Evolutionary conservation across 1,140 invertebrate genomes (phyloP).

Genomic region (Hetaerina americana): DNA sequence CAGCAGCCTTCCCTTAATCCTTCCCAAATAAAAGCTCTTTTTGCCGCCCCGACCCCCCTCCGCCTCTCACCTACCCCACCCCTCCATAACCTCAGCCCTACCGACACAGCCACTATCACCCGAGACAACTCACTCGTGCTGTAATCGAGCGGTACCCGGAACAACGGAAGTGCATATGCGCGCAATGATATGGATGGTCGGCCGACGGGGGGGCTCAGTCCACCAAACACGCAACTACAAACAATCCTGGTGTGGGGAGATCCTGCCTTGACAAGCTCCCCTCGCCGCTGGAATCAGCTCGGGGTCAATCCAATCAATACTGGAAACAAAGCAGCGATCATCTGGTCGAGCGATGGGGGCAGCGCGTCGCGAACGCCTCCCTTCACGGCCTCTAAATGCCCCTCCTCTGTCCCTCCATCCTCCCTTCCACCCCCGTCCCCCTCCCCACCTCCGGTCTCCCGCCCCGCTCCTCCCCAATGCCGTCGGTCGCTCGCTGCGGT

Average conservation of each 20-base stretch:
- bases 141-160: not conserved
- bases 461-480: not conserved
- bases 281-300: not conserved
- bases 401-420: not conserved
- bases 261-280: too few species aligned
- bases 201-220: not conserved
- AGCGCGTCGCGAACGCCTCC: not conserved
- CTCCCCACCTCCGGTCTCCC: not conserved
- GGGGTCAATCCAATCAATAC: not conserved
- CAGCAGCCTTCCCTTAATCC: too few species aligned
- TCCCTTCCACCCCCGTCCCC: not conserved
- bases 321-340: not conserved
- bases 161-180: not conserved
- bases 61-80: not conserved
- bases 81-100: not conserved
- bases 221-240: not conserved
- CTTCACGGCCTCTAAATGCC: not conserved
- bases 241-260: not conserved
- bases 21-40: too few species aligned
- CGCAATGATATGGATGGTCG: not conserved
- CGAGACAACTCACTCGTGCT: not conserved
- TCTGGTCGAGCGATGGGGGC: not conserved
- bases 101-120: not conserved
- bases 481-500: not conserved
- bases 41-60: not conserved